Conservation (phyloP, 2,888 invertebrate genomes). For the Coelogynopora nodosa region DNA sequence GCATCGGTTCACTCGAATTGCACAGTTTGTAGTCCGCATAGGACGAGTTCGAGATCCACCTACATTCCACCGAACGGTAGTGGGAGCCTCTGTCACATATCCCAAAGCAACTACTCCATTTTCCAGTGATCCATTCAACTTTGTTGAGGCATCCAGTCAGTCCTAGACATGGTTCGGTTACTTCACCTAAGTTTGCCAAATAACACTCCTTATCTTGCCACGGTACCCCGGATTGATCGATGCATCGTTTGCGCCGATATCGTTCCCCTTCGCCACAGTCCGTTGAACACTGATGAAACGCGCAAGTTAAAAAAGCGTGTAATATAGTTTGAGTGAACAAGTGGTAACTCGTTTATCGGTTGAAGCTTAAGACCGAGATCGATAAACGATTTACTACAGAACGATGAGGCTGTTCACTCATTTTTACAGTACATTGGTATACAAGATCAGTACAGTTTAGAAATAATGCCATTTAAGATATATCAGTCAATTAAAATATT, state of each 20-base stretch:
- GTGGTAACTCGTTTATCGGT: too few relatives aligned
- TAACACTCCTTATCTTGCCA: background rate
- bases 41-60: background rate
- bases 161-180: background rate
- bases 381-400: too few relatives aligned
- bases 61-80: background rate
- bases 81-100: background rate
- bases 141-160: background rate
- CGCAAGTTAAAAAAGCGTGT: too few relatives aligned
- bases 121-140: background rate
- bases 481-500: too few relatives aligned
- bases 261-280: background rate
- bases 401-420: too few relatives aligned
- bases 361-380: too few relatives aligned
- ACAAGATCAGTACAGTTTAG: too few relatives aligned
- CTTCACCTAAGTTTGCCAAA: background rate
- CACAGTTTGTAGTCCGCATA: background rate
- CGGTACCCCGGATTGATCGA: background rate
- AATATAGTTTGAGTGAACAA: too few relatives aligned
- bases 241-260: background rate
- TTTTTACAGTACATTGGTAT: too few relatives aligned
- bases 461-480: too few relatives aligned
- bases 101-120: background rate
- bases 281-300: background rate
- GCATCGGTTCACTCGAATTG: background rate